Conservation (phyloP, 2,888 invertebrate genomes). For the Eudasyphora cyanicolor region DNA sequence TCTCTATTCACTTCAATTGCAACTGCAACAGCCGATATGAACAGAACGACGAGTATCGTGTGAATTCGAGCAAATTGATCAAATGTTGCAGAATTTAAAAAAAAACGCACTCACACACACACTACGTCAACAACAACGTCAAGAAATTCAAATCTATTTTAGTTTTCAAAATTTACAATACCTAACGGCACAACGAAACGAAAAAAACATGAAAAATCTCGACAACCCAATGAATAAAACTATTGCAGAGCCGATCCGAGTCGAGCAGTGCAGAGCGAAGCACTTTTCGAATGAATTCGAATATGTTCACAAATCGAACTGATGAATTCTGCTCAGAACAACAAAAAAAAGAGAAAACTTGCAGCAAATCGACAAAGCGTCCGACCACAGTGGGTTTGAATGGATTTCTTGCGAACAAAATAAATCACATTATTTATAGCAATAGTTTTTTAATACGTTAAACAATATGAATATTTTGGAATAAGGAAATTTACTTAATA, state of each 20-base stretch:
- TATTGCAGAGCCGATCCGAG: slow-evolving; percentile 55
- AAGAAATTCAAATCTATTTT: slow-evolving; percentile 56
- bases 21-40: background rate
- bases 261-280: slow-evolving; percentile 32
- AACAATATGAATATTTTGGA: no score
- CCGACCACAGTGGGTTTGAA: no score
- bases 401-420: no score
- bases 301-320: slow-evolving; percentile 37
- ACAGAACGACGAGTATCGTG: background rate
- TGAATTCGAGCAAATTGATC: slow-evolving; percentile 23
- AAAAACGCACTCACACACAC: no score
- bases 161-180: slow-evolving; percentile 53
- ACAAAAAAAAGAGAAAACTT: slow-evolving; percentile 27
- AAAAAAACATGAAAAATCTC: slow-evolving; percentile 34
- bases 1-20: background rate
- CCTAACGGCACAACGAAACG: background rate
- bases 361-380: slow-evolving; percentile 38
- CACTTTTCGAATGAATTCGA: slow-evolving; percentile 17
- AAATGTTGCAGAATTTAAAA: slow-evolving; percentile 27
- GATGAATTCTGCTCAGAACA: slow-evolving; percentile 16
- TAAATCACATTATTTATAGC: no score
- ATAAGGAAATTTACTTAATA: no score
- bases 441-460: no score
- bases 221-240: slow-evolving; percentile 19
- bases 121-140: no score